Conservation (phyloP, 2,113 vertebrate species). For the Zosterops lateralis region DNA sequence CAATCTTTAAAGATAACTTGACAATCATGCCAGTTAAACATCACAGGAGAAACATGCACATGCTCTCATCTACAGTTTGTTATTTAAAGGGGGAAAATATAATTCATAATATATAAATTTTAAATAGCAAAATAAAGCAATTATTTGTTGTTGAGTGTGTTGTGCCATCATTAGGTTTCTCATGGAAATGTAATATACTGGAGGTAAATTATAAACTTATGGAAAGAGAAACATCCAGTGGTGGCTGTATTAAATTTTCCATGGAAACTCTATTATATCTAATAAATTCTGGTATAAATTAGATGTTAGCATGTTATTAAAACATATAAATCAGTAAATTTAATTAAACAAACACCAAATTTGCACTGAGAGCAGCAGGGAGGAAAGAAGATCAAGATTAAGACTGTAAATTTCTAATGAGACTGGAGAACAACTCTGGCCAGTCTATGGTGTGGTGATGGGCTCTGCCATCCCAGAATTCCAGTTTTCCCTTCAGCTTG, state of each 20-base stretch:
- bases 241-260: neutral
- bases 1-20: neutral
- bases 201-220: neutral
- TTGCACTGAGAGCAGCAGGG: neutral
- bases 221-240: neutral
- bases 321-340: neutral
- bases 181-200: neutral
- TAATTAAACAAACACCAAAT: neutral
- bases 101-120: neutral
- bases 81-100: neutral
- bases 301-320: neutral
- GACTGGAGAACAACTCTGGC: neutral
- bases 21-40: neutral
- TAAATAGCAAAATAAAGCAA: neutral
- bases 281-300: neutral
- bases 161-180: neutral
- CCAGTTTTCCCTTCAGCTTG: neutral
- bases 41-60: neutral
- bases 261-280: neutral
- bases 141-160: neutral
- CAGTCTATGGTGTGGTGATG: accelerated
- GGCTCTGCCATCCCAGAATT: neutral
- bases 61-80: neutral
- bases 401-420: neutral
- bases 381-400: neutral